Evolutionary conservation across 2,888 invertebrate species (phyloP).

Genomic region (Stenodera caucasica): DNA sequence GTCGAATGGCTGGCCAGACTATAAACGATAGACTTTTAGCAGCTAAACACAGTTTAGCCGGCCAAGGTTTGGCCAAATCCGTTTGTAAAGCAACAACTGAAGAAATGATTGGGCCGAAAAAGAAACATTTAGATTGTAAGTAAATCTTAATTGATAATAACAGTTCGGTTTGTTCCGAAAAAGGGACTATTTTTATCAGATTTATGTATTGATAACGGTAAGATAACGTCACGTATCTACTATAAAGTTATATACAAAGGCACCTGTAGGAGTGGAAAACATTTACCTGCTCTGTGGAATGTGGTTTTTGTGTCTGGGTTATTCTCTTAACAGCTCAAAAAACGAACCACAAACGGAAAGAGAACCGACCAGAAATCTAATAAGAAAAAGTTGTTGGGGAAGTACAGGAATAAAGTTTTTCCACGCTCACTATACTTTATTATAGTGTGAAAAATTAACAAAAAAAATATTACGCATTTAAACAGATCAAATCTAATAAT

Average conservation of each 20-base stretch:
- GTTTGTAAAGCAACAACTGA: slow-evolving; percentile 99
- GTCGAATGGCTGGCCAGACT: slow-evolving; percentile 89
- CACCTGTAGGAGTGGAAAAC: slow-evolving; percentile 29
- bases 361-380: background rate
- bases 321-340: background rate
- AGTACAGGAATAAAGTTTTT: no score
- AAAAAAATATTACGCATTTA: background rate
- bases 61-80: slow-evolving; percentile 98
- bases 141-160: no score
- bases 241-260: slow-evolving; percentile 4
- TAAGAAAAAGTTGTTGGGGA: background rate
- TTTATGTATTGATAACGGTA: background rate
- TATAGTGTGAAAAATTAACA: background rate
- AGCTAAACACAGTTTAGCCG: slow-evolving; percentile 98
- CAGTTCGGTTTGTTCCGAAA: slow-evolving; percentile 99
- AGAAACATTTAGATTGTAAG: slow-evolving; percentile 99
- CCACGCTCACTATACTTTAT: background rate
- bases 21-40: slow-evolving; percentile 97
- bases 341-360: background rate
- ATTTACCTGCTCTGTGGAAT: slow-evolving; percentile 25
- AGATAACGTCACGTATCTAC: background rate
- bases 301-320: slow-evolving; percentile 22
- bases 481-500: background rate
- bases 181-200: slow-evolving; percentile 72
- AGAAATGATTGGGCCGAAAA: slow-evolving; percentile 99